Conservation (phyloP, 2,113 vertebrate species). For the Spea multiplicata region DNA sequence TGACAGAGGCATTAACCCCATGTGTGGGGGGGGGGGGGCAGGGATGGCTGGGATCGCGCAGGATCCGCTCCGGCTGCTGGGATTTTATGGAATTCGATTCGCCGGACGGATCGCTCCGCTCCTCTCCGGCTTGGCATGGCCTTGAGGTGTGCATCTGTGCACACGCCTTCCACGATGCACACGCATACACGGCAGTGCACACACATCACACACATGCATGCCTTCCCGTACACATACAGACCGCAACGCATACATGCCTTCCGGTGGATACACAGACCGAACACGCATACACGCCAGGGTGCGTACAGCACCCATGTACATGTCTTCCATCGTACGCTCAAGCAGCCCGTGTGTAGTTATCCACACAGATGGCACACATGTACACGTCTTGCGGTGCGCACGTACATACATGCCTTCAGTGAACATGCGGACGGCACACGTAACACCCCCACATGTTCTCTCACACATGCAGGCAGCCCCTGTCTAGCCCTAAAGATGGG, state of each 20-base stretch:
- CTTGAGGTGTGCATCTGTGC: not conserved
- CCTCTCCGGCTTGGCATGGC: not conserved
- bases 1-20: slow-evolving; percentile 33
- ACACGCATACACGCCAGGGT: too few species aligned
- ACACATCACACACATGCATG: not conserved
- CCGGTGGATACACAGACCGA: not conserved
- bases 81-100: slow-evolving; percentile 12
- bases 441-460: too few species aligned
- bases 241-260: not conserved
- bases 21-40: not conserved
- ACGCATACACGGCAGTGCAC: not conserved
- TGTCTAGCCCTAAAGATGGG: too few species aligned
- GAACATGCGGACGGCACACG: too few species aligned
- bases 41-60: not conserved
- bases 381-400: too few species aligned
- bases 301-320: too few species aligned
- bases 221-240: not conserved
- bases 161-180: too few species aligned
- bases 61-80: slow-evolving; percentile 14
- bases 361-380: too few species aligned
- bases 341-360: too few species aligned
- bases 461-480: too few species aligned
- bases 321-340: too few species aligned
- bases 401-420: too few species aligned
- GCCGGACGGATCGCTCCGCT: not conserved